Percentiles rank a stretch among this genome's conserved stretches.
Evolutionary conservation across 2,888 invertebrate species (phyloP).

Genomic region (Elaeidobius kamerunicus): DNA sequence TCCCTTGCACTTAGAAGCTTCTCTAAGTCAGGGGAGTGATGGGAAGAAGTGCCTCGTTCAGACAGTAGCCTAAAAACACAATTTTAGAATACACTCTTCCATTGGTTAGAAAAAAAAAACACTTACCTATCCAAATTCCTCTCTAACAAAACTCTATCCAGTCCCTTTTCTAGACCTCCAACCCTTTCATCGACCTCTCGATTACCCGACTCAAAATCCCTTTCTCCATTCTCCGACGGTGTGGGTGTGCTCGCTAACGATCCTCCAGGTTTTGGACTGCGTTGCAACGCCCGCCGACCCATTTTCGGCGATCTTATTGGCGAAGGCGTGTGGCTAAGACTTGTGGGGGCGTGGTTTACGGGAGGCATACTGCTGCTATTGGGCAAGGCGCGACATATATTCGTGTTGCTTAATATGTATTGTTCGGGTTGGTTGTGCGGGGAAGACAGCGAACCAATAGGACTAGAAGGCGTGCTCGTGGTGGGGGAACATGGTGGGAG

Average conservation of each 20-base stretch:
- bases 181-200: slow-evolving; percentile 13
- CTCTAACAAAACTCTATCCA: slow-evolving; percentile 67
- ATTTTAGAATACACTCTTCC: not conserved
- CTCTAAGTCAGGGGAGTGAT: slow-evolving; percentile 48
- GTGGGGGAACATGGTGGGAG: slow-evolving; percentile 57
- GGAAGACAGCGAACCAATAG: slow-evolving; percentile 35
- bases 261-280: slow-evolving; percentile 48
- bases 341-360: slow-evolving; percentile 18
- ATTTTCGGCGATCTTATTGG: slow-evolving; percentile 57
- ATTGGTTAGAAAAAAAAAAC: not conserved
- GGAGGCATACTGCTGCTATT: not conserved
- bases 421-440: slow-evolving; percentile 32
- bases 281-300: slow-evolving; percentile 53
- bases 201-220: slow-evolving; percentile 12
- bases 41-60: slow-evolving; percentile 47
- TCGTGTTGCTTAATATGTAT: slow-evolving; percentile 27
- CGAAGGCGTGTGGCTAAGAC: slow-evolving; percentile 50
- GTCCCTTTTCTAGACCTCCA: slow-evolving; percentile 47
- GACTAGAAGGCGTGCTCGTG: slow-evolving; percentile 57
- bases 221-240: slow-evolving; percentile 41
- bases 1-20: slow-evolving; percentile 57
- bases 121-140: slow-evolving; percentile 57
- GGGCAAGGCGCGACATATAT: slow-evolving; percentile 4
- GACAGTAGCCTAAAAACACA: slow-evolving; percentile 50
- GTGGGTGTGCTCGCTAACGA: slow-evolving; percentile 50